phyloP scores from a whole-genome alignment of 2,888 invertebrate species.

The Ganaspis brasiliensis region DNA sequence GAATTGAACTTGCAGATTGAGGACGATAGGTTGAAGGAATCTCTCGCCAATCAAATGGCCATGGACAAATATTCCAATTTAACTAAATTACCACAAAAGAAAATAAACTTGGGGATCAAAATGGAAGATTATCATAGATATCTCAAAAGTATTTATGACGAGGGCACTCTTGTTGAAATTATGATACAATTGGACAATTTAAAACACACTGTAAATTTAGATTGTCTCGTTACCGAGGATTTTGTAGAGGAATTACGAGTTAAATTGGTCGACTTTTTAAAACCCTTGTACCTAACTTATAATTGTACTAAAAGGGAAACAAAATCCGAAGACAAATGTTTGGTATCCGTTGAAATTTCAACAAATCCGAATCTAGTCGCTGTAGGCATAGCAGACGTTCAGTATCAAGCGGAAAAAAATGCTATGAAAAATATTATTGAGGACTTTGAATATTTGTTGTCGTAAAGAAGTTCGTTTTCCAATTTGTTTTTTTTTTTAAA shows the following conservation, averaged over 20 bases:
- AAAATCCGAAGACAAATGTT: not conserved
- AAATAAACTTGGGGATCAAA: not conserved
- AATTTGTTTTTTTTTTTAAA: too few species aligned
- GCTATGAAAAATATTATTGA: slow-evolving; percentile 18
- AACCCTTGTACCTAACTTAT: slow-evolving; percentile 55
- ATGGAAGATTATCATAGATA: slow-evolving; percentile 41
- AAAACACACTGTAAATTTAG: not conserved
- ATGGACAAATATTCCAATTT: not conserved
- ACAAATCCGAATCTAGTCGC: slow-evolving; percentile 66
- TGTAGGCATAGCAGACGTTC: slow-evolving; percentile 57
- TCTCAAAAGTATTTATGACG: slow-evolving; percentile 59
- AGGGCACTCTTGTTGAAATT: slow-evolving; percentile 56
- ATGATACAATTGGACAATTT: slow-evolving; percentile 19
- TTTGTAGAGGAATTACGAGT: slow-evolving; percentile 35
- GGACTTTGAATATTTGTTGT: slow-evolving; percentile 1
- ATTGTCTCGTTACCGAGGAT: slow-evolving; percentile 37
- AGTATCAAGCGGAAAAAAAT: slow-evolving; percentile 50
- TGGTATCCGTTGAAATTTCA: slow-evolving; percentile 60
- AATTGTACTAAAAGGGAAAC: not conserved
- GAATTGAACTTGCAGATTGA: not conserved
- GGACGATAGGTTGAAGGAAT: slow-evolving; percentile 20
- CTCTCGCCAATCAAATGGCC: not conserved
- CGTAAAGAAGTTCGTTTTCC: too few species aligned
- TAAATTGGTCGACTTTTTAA: slow-evolving; percentile 49
- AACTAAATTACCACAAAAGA: not conserved